These are phyloP conservation scores for Crocallis elinguaria DNA, from an alignment of 2,888 invertebrate species.

Conservation along the genomic window DNA sequence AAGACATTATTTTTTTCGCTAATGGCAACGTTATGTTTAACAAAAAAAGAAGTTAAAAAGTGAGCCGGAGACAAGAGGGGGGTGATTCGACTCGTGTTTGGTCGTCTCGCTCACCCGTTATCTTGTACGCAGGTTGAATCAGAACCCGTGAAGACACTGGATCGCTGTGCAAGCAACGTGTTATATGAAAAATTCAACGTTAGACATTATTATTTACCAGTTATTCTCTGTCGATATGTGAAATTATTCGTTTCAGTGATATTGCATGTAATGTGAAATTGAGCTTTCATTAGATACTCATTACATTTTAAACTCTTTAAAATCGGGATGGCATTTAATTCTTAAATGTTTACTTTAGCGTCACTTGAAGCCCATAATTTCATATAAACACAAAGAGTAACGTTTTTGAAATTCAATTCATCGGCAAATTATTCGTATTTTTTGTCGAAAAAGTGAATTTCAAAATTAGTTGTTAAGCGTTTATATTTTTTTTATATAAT, in stretches of 20 bases:
- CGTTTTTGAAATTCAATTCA: conserved; percentile 8
- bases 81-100: conserved; percentile 70
- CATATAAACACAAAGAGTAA: conserved; percentile 2
- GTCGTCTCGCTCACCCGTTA: conserved; percentile 80
- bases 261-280: too few relatives aligned
- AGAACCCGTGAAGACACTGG: conserved; percentile 70
- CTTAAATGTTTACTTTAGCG: background rate
- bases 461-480: conserved; percentile 25
- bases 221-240: conserved; percentile 8
- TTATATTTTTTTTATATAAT: conserved; percentile 32
- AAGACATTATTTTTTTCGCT: conserved; percentile 5
- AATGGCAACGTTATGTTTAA: conserved; percentile 51
- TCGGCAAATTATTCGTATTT: background rate
- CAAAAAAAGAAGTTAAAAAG: conserved; percentile 47
- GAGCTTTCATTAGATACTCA: background rate
- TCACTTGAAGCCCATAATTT: conserved; percentile 6
- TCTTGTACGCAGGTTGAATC: conserved; percentile 83
- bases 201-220: conserved; percentile 22
- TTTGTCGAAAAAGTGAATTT: conserved; percentile 17
- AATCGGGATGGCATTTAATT: background rate
- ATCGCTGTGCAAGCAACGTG: conserved; percentile 27
- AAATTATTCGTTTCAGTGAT: conserved; percentile 1
- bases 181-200: conserved; percentile 14
- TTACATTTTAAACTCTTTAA: background rate
- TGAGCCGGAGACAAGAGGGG: conserved; percentile 79